These are phyloP conservation scores for Ennomos quercinarius DNA, from an alignment of 2,888 invertebrate species.

Conservation along the genomic window DNA sequence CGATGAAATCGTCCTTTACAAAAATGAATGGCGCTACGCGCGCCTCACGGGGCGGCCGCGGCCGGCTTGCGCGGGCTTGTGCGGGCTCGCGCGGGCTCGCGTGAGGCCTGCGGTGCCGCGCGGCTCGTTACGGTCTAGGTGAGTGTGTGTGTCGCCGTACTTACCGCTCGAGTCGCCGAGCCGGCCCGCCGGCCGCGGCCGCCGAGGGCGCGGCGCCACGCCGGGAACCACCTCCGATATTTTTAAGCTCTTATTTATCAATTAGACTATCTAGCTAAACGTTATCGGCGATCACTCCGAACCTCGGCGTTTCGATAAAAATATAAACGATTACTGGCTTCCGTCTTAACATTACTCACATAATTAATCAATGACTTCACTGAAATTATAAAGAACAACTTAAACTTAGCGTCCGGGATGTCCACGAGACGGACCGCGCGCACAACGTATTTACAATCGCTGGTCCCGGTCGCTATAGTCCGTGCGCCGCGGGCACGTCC, in stretches of 20 bases:
- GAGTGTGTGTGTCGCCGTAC: conserved; percentile 54
- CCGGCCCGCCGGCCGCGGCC: conserved; percentile 43
- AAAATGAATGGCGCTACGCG: conserved; percentile 55
- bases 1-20: conserved; percentile 83
- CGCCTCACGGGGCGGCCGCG: conserved; percentile 36
- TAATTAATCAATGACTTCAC: conserved; percentile 74
- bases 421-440: conserved; percentile 53
- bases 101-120: conserved; percentile 39
- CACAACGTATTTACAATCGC: conserved; percentile 60
- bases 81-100: conserved; percentile 33
- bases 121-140: conserved; percentile 16
- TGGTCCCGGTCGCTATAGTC: conserved; percentile 38
- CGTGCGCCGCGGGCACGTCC: conserved; percentile 56
- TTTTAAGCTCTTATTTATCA: conserved; percentile 74
- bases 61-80: too few relatives aligned
- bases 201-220: conserved; percentile 59
- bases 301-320: conserved; percentile 66
- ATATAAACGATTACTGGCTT: conserved; percentile 78
- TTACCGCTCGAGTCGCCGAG: conserved; percentile 54
- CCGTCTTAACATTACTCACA: conserved; percentile 75
- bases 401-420: conserved; percentile 59
- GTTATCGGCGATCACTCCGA: conserved; percentile 69
- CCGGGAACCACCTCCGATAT: conserved; percentile 66
- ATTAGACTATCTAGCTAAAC: conserved; percentile 78
- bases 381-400: conserved; percentile 73